phyloP scores from a whole-genome alignment of 2,797 vertebrate genomes.

The Morus bassanus region DNA sequence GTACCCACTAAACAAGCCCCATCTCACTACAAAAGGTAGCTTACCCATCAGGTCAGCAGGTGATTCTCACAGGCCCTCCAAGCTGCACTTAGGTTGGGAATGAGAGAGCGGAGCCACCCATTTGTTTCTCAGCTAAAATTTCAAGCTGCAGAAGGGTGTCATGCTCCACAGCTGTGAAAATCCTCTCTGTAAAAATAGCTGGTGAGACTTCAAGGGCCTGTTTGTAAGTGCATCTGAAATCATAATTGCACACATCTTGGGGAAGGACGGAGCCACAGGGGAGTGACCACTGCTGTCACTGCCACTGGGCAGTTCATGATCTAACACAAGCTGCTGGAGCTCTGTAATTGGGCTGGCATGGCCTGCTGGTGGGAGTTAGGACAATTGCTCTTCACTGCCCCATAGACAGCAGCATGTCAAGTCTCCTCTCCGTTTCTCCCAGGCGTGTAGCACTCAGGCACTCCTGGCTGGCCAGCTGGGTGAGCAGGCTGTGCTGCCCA shows the following conservation, averaged over 20 bases:
- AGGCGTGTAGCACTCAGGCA: background rate
- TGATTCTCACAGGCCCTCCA: background rate
- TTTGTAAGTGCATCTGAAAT: background rate
- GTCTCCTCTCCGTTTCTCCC: background rate
- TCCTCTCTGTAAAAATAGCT: background rate
- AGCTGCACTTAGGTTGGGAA: background rate
- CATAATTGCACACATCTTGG: background rate
- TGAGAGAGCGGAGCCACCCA: background rate
- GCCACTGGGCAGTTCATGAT: background rate
- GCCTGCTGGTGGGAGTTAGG: background rate
- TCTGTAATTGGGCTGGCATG: background rate
- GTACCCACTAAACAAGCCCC: background rate
- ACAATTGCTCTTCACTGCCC: background rate
- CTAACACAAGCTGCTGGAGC: background rate
- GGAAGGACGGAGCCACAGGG: background rate
- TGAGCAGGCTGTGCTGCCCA: background rate
- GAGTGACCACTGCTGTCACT: background rate
- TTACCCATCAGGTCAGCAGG: background rate
- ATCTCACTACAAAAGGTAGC: background rate
- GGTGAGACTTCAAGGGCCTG: background rate
- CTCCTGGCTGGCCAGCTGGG: background rate
- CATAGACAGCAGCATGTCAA: background rate
- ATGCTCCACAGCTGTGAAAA: background rate
- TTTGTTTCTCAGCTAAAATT: constrained; percentile 3
- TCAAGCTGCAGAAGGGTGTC: background rate